Conservation (phyloP, 2,113 vertebrate species). For the Hippocampus guttulatus region DNA sequence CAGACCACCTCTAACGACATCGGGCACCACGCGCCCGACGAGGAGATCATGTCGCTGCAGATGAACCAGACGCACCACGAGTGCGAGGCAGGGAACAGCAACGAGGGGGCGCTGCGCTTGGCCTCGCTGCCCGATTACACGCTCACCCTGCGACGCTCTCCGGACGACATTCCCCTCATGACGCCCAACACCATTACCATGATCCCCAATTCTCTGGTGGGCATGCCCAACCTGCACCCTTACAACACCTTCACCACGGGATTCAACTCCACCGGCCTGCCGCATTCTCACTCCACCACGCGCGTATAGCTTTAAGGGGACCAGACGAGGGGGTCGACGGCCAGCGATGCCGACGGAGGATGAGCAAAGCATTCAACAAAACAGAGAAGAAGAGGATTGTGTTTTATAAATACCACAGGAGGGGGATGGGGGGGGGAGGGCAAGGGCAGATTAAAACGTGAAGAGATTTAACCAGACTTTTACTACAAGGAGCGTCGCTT, state of each 20-base stretch:
- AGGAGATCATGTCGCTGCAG: constrained; percentile 95
- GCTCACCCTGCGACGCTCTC: constrained; percentile 91
- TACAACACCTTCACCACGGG: constrained; percentile 97
- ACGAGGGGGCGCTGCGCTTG: constrained; percentile 82
- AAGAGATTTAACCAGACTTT: constrained; percentile 71
- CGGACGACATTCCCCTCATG: constrained; percentile 97
- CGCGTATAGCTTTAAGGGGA: constrained; percentile 90
- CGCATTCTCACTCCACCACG: constrained; percentile 98
- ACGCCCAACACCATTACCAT: constrained; percentile 99
- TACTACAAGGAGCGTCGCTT: constrained; percentile 62
- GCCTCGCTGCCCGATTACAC: constrained; percentile 93
- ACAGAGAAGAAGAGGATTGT: constrained; percentile 60
- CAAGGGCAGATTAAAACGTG: constrained; percentile 61
- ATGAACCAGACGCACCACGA: constrained; percentile 91
- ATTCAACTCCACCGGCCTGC: constrained; percentile 95
- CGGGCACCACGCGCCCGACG: constrained; percentile 83
- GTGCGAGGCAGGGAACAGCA: constrained; percentile 79
- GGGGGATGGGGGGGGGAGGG: constrained; percentile 28
- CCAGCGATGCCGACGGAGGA: constrained; percentile 29
- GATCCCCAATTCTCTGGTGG: constrained; percentile 98
- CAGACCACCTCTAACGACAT: constrained; percentile 80
- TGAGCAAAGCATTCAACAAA: constrained; percentile 40
- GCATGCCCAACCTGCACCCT: constrained; percentile 94
- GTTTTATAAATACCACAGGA: constrained; percentile 74
- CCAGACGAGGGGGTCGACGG: constrained; percentile 34